Evolutionary conservation across 1,140 invertebrate species (phyloP).

Genomic region (Cydia pomonella): DNA sequence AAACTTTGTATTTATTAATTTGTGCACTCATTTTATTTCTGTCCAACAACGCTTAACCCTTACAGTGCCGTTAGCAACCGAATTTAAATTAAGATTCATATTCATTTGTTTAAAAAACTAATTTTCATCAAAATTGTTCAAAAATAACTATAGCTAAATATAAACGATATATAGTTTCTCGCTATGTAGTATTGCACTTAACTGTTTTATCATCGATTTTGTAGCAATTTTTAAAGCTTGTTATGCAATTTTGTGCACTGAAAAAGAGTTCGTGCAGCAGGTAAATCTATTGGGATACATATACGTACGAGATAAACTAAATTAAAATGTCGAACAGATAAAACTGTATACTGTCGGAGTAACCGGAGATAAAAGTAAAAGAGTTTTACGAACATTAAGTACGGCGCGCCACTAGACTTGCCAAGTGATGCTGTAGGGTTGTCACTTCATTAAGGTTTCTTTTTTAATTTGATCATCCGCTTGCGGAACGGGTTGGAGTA

Average conservation of each 20-base stretch:
- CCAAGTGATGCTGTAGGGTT: slow-evolving; percentile 8
- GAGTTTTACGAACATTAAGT: background rate
- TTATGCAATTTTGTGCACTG: no score
- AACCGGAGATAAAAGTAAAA: background rate
- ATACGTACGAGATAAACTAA: background rate
- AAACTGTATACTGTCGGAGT: background rate
- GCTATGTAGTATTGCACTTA: no score
- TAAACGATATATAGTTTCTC: no score
- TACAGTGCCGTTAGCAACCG: no score
- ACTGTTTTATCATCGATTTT: no score
- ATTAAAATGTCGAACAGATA: background rate
- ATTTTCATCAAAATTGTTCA: no score
- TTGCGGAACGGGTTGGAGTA: background rate
- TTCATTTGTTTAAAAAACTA: no score
- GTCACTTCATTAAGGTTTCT: slow-evolving; percentile 16
- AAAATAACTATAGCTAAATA: no score
- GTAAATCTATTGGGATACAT: no score
- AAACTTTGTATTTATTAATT: background rate
- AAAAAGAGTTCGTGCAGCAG: no score
- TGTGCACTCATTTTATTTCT: background rate
- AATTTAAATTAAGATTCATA: no score
- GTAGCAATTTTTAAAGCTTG: no score
- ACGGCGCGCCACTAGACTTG: background rate
- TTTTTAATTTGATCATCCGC: background rate
- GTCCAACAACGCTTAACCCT: background rate